These are phyloP conservation scores for Porphyrio hochstetteri DNA, from an alignment of 2,113 vertebrate genomes.

Conservation along the genomic window DNA sequence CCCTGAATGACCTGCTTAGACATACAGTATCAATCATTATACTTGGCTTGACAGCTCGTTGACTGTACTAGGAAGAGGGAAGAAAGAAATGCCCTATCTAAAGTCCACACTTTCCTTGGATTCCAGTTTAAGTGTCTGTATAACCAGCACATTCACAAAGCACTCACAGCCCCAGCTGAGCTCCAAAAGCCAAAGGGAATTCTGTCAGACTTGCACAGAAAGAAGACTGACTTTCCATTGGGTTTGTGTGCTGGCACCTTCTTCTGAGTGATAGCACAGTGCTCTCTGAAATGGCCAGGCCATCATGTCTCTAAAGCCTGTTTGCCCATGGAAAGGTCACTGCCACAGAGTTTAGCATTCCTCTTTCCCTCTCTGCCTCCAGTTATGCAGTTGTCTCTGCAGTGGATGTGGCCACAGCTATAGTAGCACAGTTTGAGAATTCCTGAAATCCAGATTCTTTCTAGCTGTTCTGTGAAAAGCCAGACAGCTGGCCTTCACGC, in stretches of 20 bases:
- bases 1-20: slow-evolving; percentile 3
- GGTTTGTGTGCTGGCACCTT: not conserved
- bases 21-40: not conserved
- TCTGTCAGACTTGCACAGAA: not conserved
- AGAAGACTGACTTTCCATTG: rapidly evolving
- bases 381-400: not conserved
- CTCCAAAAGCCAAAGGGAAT: not conserved
- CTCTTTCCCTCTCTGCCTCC: not conserved
- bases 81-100: not conserved
- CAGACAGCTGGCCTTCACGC: not conserved
- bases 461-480: not conserved
- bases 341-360: not conserved
- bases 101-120: not conserved
- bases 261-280: not conserved
- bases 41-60: slow-evolving; percentile 41
- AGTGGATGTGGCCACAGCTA: not conserved
- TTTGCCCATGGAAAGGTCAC: not conserved
- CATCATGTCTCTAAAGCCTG: not conserved
- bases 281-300: not conserved
- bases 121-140: not conserved
- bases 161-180: not conserved
- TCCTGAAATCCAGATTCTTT: not conserved
- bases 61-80: slow-evolving; percentile 33
- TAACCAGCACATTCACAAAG: not conserved
- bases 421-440: not conserved